These are phyloP conservation scores for Garrulus glandarius DNA, from an alignment of 2,797 vertebrate genomes.

Conservation along the genomic window DNA sequence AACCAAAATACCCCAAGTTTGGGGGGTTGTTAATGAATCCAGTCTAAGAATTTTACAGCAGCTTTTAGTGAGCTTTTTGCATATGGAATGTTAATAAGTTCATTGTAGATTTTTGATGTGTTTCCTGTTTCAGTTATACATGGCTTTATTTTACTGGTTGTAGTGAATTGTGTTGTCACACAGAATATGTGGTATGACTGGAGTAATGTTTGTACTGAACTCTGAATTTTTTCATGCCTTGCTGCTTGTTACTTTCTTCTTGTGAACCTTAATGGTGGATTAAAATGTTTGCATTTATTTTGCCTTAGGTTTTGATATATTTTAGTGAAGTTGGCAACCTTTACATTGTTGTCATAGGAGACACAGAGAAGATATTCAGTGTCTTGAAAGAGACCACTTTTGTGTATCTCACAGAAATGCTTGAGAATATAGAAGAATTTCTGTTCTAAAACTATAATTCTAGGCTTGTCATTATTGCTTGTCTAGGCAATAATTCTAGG, in stretches of 20 bases:
- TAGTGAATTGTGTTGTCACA: background rate
- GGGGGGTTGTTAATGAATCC: background rate
- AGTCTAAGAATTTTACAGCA: background rate
- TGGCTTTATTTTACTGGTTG: background rate
- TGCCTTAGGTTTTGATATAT: background rate
- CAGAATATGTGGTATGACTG: background rate
- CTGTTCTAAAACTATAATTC: conserved; percentile 57
- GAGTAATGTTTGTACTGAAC: background rate
- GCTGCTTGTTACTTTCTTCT: background rate
- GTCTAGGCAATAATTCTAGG: conserved; percentile 43
- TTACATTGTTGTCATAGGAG: background rate
- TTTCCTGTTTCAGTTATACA: background rate
- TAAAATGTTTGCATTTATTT: conserved; percentile 30
- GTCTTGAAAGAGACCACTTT: conserved; percentile 21
- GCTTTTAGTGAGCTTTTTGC: background rate
- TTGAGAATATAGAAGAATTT: conserved; percentile 41
- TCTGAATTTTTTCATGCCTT: background rate
- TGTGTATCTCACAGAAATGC: conserved; percentile 4
- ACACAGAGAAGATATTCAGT: background rate
- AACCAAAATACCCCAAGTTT: background rate
- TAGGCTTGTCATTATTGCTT: conserved; percentile 52
- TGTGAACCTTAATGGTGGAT: background rate
- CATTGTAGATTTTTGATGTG: background rate
- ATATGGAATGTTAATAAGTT: background rate
- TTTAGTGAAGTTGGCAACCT: background rate